phyloP scores from a whole-genome alignment of 2,113 vertebrate genomes.

The Grallaria varia region DNA sequence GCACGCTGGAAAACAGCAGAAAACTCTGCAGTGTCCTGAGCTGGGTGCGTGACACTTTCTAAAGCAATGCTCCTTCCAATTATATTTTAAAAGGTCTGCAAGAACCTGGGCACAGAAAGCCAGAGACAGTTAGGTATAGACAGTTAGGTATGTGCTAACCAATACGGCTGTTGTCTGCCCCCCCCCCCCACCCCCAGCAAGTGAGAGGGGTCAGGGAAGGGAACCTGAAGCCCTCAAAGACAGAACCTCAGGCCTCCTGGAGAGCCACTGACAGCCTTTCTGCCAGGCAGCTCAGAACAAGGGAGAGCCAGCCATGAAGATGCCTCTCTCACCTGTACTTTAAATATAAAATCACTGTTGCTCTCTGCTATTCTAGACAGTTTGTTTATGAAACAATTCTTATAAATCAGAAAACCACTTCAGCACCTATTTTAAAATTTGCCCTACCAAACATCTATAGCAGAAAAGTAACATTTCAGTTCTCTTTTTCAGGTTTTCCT shows the following conservation, averaged over 20 bases:
- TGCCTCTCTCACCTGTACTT: background rate
- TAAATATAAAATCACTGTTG: background rate
- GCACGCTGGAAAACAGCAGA: background rate
- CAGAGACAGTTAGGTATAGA: background rate
- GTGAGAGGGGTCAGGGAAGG: background rate
- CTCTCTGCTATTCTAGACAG: background rate
- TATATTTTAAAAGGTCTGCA: background rate
- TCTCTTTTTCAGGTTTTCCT: background rate
- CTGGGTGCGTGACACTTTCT: background rate
- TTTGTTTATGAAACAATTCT: background rate
- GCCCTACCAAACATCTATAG: background rate
- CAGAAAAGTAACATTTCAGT: background rate
- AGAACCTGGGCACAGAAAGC: background rate
- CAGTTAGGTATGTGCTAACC: background rate
- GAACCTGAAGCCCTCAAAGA: background rate
- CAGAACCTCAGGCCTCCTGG: background rate
- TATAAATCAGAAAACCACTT: background rate
- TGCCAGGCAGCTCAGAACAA: background rate
- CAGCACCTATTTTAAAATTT: background rate
- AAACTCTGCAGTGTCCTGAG: background rate
- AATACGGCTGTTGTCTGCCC: background rate
- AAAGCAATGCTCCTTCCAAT: background rate
- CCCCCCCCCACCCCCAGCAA: background rate
- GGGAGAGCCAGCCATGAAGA: background rate
- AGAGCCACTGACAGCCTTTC: background rate